Evolutionary conservation across 2,888 invertebrate genomes (phyloP).

Genomic region (Coecobrya sp.): DNA sequence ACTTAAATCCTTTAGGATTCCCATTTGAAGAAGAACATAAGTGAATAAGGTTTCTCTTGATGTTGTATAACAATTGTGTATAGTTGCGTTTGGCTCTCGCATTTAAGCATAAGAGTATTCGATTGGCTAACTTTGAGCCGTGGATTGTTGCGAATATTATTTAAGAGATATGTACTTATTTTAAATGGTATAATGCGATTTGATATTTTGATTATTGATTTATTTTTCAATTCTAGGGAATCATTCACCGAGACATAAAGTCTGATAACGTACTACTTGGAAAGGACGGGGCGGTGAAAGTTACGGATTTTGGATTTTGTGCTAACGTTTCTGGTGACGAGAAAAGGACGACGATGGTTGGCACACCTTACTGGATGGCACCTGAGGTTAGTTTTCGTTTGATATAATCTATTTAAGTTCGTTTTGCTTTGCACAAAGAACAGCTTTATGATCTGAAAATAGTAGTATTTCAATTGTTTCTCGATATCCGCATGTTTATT

Average conservation of each 20-base stretch:
- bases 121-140: no score
- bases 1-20: no score
- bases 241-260: slow-evolving; percentile 98
- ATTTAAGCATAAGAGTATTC: no score
- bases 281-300: slow-evolving; percentile 96
- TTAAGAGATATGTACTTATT: no score
- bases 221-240: slow-evolving; percentile 89
- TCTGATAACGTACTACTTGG: slow-evolving; percentile 98
- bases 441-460: not conserved
- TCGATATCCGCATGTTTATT: not conserved
- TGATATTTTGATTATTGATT: not conserved
- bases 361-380: slow-evolving; percentile 97
- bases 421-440: not conserved
- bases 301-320: slow-evolving; percentile 99
- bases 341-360: slow-evolving; percentile 98
- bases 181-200: not conserved
- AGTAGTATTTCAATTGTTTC: not conserved
- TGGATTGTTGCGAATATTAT: no score
- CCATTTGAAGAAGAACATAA: no score
- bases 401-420: not conserved
- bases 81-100: no score
- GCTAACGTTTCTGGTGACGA: slow-evolving; percentile 98
- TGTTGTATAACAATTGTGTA: no score
- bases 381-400: slow-evolving; percentile 77
- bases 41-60: no score